Base-by-base conservation (phyloP, 2,113 vertebrate species). In the Athene cunicularia region DNA sequence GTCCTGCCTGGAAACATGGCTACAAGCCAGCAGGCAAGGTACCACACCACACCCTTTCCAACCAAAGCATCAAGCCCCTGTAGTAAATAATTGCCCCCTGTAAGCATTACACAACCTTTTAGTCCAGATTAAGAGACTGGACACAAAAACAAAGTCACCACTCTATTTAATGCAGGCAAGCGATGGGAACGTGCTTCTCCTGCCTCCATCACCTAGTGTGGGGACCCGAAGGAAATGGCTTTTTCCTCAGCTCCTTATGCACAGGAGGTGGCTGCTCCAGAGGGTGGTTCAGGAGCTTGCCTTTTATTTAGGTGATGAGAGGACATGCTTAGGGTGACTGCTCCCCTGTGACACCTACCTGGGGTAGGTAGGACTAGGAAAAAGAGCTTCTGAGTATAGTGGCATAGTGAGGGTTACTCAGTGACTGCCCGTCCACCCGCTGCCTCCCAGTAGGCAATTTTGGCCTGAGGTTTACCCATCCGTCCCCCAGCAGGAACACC, bases 1-100 rank as follows among this genome's bases (percentile, higher is more conserved):
- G 5, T 41, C 45, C 32, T n/a, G 16, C 58, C 0, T 3, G 49
- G 23, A 58, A 86, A 32, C 1, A 9, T 0, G 0, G 16, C 47
- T 21, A 52, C 21, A n/a, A 67, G n/a, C 32, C 35, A n/a, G 35
- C 28, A 77, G 43, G 45, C 52, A 70, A 56, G 26, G 28, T 37
- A 59, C 58, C 28, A 45, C 39, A 47, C 32, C 4, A 4, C 39
- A 43, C 4, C 45, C 55, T 93, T 49, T 45, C 63, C 59, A 64
- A 68, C 37, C 8, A 45, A 50, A 59, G 41, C 37, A 52, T 24
- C 28, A 16, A 86, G n/a, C 12, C n/a, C 21, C 49, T 35, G 52
- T 0, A 45, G 75, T 28, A 88, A 80, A 23, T 32, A 80, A 63
- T 2, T 55, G 23, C 4, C 8, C 27, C 9, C 26, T 37, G 12